phyloP scores from a whole-genome alignment of 1,140 invertebrate genomes.

The Berghia stephanieae region DNA sequence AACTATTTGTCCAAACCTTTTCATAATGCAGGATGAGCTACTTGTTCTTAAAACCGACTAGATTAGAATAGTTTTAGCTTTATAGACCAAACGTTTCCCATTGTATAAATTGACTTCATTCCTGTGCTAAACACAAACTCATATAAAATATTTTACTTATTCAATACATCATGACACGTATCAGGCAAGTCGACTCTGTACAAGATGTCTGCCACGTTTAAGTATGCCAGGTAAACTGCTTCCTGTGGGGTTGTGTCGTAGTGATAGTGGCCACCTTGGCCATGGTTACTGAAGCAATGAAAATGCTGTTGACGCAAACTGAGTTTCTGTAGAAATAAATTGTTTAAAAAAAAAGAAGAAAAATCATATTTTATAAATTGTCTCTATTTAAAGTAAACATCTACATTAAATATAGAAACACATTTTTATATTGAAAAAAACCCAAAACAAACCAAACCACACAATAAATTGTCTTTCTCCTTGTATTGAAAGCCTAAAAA shows the following conservation, averaged over 20 bases:
- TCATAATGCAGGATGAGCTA: too few species aligned
- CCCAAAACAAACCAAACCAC: not conserved
- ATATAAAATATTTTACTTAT: too few species aligned
- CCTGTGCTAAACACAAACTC: too few species aligned
- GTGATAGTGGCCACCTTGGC: constrained; percentile 95
- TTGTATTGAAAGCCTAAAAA: not conserved
- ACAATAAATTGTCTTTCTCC: not conserved
- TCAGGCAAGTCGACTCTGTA: constrained; percentile 83
- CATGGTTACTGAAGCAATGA: constrained; percentile 88
- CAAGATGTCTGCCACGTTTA: constrained; percentile 79
- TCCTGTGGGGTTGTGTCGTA: constrained; percentile 87
- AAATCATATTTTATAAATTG: too few species aligned
- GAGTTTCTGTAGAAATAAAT: constrained; percentile 72
- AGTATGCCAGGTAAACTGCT: constrained; percentile 88
- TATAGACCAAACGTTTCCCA: too few species aligned
- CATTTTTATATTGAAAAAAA: not conserved
- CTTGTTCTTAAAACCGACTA: too few species aligned
- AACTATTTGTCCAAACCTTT: too few species aligned
- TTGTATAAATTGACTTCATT: too few species aligned
- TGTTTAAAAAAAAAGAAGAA: not conserved
- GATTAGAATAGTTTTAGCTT: too few species aligned
- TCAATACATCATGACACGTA: too few species aligned
- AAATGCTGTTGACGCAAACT: constrained; percentile 94
- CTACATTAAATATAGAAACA: too few species aligned
- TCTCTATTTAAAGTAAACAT: too few species aligned